Evolutionary conservation across 2,888 invertebrate species (phyloP).

Genomic region (Nephrotoma guestfalica): DNA sequence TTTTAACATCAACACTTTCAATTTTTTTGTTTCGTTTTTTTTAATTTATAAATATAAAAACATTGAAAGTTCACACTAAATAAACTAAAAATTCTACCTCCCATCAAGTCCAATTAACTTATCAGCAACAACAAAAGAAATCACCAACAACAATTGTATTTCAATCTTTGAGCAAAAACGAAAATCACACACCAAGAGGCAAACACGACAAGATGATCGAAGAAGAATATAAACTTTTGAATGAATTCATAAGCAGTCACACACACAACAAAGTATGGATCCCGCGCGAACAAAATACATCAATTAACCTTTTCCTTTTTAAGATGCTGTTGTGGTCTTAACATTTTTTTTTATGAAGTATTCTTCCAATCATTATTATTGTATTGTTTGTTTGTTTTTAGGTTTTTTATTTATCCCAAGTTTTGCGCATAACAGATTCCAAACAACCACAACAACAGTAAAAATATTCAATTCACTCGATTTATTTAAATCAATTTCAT

Average conservation of each 20-base stretch:
- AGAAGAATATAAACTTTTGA: background rate
- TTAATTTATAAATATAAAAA: background rate
- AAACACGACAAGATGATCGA: background rate
- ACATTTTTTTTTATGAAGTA: background rate
- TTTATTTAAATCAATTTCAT: slow-evolving; percentile 3
- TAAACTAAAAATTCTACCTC: slow-evolving; percentile 1
- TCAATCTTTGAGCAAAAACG: background rate
- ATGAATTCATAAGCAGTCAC: background rate
- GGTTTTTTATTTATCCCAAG: background rate
- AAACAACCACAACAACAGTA: background rate
- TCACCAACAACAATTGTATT: background rate
- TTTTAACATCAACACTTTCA: background rate
- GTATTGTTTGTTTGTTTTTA: background rate
- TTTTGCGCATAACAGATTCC: background rate
- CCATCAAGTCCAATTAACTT: slow-evolving; percentile 3
- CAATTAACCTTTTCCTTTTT: slow-evolving; percentile 3
- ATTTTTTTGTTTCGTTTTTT: background rate
- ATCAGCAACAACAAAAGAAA: background rate
- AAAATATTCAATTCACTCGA: background rate
- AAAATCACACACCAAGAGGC: background rate
- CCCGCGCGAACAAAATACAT: slow-evolving; percentile 2
- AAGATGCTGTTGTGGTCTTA: background rate
- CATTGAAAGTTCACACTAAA: background rate
- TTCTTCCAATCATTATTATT: background rate
- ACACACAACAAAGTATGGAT: background rate